Evolutionary conservation across 2,797 vertebrate species (phyloP).

Genomic region (Aldrovandia affinis): DNA sequence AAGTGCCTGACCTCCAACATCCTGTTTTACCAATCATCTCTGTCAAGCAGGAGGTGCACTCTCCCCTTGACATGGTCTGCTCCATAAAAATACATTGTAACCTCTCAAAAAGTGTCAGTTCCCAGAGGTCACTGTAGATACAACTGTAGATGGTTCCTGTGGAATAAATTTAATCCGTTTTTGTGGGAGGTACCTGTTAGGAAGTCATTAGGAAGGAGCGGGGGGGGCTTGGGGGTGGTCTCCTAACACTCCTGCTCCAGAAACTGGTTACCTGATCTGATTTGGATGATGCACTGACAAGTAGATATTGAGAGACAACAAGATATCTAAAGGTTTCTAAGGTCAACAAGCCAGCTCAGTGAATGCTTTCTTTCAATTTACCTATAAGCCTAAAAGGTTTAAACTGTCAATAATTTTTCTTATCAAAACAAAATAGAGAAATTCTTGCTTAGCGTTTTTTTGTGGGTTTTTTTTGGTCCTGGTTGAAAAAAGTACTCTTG

Average conservation of each 20-base stretch:
- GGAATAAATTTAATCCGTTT: not conserved
- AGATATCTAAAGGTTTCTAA: slow-evolving; percentile 2
- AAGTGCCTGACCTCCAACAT: slow-evolving; percentile 19
- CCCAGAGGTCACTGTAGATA: not conserved
- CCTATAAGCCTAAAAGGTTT: not conserved
- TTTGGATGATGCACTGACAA: slow-evolving; percentile 7
- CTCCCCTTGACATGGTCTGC: not conserved
- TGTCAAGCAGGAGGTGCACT: not conserved
- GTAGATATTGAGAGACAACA: slow-evolving; percentile 26
- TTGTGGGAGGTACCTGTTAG: not conserved
- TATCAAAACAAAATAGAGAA: not conserved
- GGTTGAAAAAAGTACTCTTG: not conserved
- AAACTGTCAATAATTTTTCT: not conserved
- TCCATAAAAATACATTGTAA: not conserved
- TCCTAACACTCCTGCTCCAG: not conserved
- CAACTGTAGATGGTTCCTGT: not conserved
- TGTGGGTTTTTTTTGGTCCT: no score
- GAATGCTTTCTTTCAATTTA: not conserved
- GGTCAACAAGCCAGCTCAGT: not conserved
- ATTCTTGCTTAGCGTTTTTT: not conserved
- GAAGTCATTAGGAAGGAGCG: not conserved
- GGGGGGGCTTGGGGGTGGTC: not conserved
- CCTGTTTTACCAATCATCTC: slow-evolving; percentile 8
- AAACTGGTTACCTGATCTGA: not conserved
- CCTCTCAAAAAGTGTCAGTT: not conserved